Evolutionary conservation across 2,888 invertebrate genomes (phyloP), one percentile per base, ranked within the genome.

Genomic region (Drosophila nr. perissopoda): DNA sequence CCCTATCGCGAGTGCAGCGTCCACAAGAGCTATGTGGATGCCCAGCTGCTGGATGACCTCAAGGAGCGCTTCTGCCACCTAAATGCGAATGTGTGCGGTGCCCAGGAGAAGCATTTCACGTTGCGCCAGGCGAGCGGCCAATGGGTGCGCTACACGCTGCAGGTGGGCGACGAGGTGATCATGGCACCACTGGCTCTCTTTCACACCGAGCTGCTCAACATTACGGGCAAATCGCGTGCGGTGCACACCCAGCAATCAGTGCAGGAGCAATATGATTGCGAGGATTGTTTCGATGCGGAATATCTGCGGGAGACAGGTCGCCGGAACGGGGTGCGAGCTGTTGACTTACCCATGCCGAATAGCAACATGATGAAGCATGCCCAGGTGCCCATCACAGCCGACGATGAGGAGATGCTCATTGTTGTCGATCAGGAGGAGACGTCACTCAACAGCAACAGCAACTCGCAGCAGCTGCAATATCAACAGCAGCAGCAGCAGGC

Each of bases 261-360:
- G 57, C 96, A 97, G 4, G 94, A 94, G 70, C 94, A 94, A 6
- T 94, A 95, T 76, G 98, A 98, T 91, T 96, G 98, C 0, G 98
- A 98, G 93, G 99, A 99, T 93, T 98, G 98, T 4, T 97, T 98
- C 91, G 98, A 99, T 94, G 97, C 97, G 18, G 97, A 97, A 91
- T 99, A 98, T 91, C 94, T 99, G 16, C 94, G 97, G 75, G 98
- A 98, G 94, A 98, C 97, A 0, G 96, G 97, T 0, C 79, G 92
- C 1, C 86, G 91, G 11, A 91, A 90, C 27, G 91, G 90, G 1
- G 72, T 82, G 1, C 79, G 83, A 0, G 33, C 62, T 0, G 70
- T 54, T 0, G 85, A 89, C 4, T 0, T 60, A 0, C 38, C 51
- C 18, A 27, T 72, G 0, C 10, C 69, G 0, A n/a, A 63, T 5